Evolutionary conservation across 2,888 invertebrate genomes (phyloP), one percentile per base, ranked within the genome.

Genomic region (Labia minor): DNA sequence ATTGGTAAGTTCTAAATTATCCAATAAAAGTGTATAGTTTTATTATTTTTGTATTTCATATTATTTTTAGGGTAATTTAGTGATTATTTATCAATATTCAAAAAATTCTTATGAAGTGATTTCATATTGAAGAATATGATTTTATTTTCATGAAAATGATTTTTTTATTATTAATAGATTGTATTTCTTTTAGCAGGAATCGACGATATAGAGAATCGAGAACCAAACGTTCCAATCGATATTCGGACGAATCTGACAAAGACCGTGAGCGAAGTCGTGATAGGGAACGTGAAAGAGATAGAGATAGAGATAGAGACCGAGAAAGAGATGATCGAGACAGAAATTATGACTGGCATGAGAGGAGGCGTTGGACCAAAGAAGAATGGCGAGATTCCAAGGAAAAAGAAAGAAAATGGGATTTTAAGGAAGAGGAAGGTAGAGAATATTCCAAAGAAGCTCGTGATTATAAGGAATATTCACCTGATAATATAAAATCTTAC

Each of bases 331-430:
- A 14, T 3, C 6, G 14, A 3, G 49, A 49, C 14, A 49, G 49
- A 16, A 49, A 16, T 16, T 14, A 49, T 49, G 49, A 49, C 14
- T 49, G 49, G 49, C n/a, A 49, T 49, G 49, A 49, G 3, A 49
- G 49, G 14, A 49, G 49, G 14, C 14, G 49, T 8, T 49, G 49
- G 49, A 49, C 2, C n/a, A 49, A 49, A 14, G 49, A 49, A 33
- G 67, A 67, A 19, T 33, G 61, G 20, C 19, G 65, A 19, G 65
- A 62, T 18, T 64, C 64, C 14, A 65, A 62, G 16, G 62, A 65
- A 37, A 61, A 64, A 37, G 67, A 65, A 19, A 21, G 61, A 19
- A 66, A 68, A 21, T 64, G 68, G 64, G 68, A 65, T 26, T 61
- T 37, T 2, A 49, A 62, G 10, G 37, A 62, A 20, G 21, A 61